A percentile compares a stretch with the other conserved stretches of the same genome.
phyloP scores from a whole-genome alignment of 1,140 invertebrate genomes.

The Drosophila quadrilineata region DNA sequence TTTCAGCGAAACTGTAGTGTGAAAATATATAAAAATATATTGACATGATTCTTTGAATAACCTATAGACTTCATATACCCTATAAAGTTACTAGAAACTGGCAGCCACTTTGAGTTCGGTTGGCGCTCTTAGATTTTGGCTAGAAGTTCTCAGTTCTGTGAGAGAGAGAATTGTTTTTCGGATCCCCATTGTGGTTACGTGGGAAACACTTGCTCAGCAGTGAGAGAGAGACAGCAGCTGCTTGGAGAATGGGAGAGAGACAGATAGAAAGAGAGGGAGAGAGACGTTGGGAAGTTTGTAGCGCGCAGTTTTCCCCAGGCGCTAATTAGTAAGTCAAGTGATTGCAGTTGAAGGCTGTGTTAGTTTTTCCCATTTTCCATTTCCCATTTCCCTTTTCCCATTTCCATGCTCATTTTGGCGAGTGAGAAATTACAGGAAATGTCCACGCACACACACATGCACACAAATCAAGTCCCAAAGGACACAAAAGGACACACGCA shows the following conservation, averaged over 20 bases:
- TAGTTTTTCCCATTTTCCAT: slow-evolving; percentile 16
- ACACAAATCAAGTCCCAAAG: slow-evolving; percentile 72
- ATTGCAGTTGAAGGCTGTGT: slow-evolving; percentile 9
- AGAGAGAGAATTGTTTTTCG: not conserved
- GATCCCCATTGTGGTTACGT: slow-evolving; percentile 16
- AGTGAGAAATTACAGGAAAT: slow-evolving; percentile 74
- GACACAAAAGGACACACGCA: slow-evolving; percentile 37
- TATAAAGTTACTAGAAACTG: no score
- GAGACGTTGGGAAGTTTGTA: slow-evolving; percentile 10
- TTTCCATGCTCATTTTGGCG: no score
- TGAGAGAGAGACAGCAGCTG: not conserved
- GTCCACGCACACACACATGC: slow-evolving; percentile 24
- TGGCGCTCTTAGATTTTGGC: not conserved
- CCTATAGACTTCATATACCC: no score
- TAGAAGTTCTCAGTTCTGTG: not conserved
- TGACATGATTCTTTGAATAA: no score
- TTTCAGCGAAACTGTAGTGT: no score
- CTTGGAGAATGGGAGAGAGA: slow-evolving; percentile 11
- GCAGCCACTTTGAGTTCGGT: slow-evolving; percentile 14
- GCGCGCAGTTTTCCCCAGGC: slow-evolving; percentile 48
- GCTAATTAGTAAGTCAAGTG: slow-evolving; percentile 60
- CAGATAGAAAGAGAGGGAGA: not conserved
- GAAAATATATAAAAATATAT: no score
- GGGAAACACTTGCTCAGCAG: slow-evolving; percentile 26
- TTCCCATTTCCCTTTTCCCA: no score